Evolutionary conservation across 2,888 invertebrate genomes (phyloP), one percentile per base, ranked within the genome.

Genomic region (Nymphalis urticae): DNA sequence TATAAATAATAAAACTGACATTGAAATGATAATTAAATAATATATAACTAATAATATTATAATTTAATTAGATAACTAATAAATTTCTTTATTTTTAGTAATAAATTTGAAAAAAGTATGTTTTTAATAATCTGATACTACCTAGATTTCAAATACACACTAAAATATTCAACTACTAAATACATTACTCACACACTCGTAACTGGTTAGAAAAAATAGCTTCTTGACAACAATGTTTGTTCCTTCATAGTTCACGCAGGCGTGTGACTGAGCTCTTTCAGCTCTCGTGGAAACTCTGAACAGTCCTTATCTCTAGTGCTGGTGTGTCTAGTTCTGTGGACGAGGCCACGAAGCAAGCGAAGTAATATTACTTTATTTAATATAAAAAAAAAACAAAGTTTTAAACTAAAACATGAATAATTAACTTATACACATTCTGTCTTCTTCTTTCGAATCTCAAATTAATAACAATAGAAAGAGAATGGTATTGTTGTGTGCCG

Each of bases 231-330:
- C n/a, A 56, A 32, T 17, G 32, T 56, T 53, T 42, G 19, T 42
- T n/a, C n/a, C n/a, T 56, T 36, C 56, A 17, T 21, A 62, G 54
- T 16, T 16, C 58, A 66, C 53, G 50, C 50, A 24, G n/a, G 62
- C 50, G 32, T 63, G 42, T 36, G 36, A 36, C 51, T 59, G 59
- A 66, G 51, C 63, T 47, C 53, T 67, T 51, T 47, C 61, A 63
- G 42, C 59, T 56, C 63, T 51, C 50, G 27, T 64, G 63, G 56
- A 69, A 65, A 62, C 64, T 51, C 47, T 65, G 62, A 42, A 68
- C 24, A 68, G 68, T 60, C 42, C 72, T 70, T 62, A 68, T 59
- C 48, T 68, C 62, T 59, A 71, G 65, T 66, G 68, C 47, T 60
- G 60, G 42, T 67, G 63, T 61, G 58, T 60, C 59, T 62, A 61